Conservation (phyloP, 2,113 vertebrate species). For the Lota lota region DNA sequence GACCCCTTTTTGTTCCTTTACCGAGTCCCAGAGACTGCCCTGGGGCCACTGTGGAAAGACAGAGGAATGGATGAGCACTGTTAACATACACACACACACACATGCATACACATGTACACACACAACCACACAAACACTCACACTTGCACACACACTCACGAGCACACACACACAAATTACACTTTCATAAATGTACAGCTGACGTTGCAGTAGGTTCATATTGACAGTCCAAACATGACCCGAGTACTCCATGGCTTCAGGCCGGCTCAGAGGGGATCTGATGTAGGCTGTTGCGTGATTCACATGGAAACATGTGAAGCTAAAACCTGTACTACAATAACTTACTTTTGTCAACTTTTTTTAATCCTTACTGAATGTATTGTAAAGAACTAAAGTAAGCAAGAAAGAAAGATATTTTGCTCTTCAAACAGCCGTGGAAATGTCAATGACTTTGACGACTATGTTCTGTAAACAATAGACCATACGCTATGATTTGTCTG, state of each 20-base stretch:
- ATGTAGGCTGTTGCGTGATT: no score
- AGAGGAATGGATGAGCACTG: conserved; percentile 46
- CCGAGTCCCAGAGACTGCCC: conserved; percentile 54
- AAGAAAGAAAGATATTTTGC: background rate
- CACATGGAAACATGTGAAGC: no score
- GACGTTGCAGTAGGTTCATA: no score
- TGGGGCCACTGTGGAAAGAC: conserved; percentile 59
- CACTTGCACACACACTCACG: background rate
- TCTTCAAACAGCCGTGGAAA: background rate
- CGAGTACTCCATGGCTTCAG: no score
- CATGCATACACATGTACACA: no score
- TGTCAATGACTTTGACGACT: background rate
- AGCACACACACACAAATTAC: no score
- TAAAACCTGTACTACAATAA: no score
- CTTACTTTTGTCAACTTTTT: conserved; percentile 14
- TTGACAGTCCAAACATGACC: no score
- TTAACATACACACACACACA: conserved; percentile 5
- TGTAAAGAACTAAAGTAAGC: conserved; percentile 13
- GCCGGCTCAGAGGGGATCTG: no score
- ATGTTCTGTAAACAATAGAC: background rate
- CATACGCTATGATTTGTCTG: background rate
- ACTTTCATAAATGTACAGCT: no score
- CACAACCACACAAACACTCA: no score
- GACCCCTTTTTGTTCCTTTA: background rate
- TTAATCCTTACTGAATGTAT: conserved; percentile 12